phyloP scores from a whole-genome alignment of 2,113 vertebrate genomes.

The Mus pahari region DNA sequence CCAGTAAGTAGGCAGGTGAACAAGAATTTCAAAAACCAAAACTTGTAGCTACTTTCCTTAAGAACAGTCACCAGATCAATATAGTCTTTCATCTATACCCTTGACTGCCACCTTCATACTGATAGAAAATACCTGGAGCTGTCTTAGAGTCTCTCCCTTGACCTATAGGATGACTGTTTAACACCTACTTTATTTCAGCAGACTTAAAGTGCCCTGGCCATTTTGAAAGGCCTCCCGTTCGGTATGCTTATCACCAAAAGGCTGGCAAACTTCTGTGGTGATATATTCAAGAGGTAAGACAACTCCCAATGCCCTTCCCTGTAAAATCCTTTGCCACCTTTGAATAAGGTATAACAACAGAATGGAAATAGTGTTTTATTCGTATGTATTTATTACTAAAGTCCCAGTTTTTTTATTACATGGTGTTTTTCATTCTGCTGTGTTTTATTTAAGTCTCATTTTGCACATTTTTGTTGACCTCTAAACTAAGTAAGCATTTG shows the following conservation, averaged over 20 bases:
- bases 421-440: background rate
- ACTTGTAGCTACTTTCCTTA: background rate
- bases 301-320: background rate
- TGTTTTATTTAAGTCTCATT: background rate
- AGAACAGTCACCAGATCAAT: constrained; percentile 22
- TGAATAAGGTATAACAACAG: background rate
- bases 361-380: background rate
- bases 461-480: background rate
- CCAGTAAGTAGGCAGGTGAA: background rate
- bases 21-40: background rate
- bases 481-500: background rate
- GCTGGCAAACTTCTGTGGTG: background rate
- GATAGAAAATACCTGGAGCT: background rate
- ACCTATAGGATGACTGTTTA: background rate
- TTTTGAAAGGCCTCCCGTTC: background rate
- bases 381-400: background rate
- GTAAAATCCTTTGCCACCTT: background rate
- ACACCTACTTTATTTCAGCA: background rate
- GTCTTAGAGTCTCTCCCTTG: background rate
- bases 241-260: background rate
- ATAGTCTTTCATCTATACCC: background rate
- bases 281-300: background rate
- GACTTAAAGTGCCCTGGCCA: background rate
- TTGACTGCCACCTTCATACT: background rate
- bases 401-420: constrained; percentile 10